Evolutionary conservation across 1,140 invertebrate species (phyloP), one percentile per base, ranked within the genome.

Genomic region (Papilio machaon): DNA sequence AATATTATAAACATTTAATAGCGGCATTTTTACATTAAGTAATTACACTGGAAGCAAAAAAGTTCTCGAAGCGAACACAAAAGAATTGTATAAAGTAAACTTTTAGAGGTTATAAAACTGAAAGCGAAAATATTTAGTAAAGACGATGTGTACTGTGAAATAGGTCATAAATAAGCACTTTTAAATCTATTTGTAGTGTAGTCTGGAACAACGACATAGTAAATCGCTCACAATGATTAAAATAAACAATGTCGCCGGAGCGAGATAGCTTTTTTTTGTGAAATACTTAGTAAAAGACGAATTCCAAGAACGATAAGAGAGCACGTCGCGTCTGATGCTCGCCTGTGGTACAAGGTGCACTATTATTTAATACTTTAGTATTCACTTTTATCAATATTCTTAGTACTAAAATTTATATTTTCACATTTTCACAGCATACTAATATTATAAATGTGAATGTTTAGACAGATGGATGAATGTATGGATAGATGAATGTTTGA

Each of bases 231-330:
- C 87, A 87, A 88, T 91, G 88, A 91, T 92, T 91, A 90, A 90
- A 91, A 89, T 82, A 89, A 92, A 91, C 91, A 92, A 85, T 87
- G 87, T 87, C 84, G 83, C 88, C 83, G 81, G 82, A 86, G 86
- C 88, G 85, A 89, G 87, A 88, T 89, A 88, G 85, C 83, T n/a
- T 87, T 90, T 91, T 90, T 91, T 91, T 91, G 86, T 91, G 87
- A 90, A 93, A 91, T 91, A 93, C 90, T 89, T 88, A 89, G 90
- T 93, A 91, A 90, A 90, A 91, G 89, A 93, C 88, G 90, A 91
- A 92, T 91, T 91, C 91, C 85, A 79, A 83, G 90, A 91, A 91
- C 89, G 91, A 91, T 93, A 92, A 92, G 88, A 87, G 88, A 88
- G 87, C 85, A 88, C 86, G 86, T 87, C 88, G 89, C 80, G 82